Percentiles rank a stretch among this genome's conserved stretches.
phyloP scores from a whole-genome alignment of 92 coral and sea anemone genomes.

The Epizoanthus scotinus region DNA sequence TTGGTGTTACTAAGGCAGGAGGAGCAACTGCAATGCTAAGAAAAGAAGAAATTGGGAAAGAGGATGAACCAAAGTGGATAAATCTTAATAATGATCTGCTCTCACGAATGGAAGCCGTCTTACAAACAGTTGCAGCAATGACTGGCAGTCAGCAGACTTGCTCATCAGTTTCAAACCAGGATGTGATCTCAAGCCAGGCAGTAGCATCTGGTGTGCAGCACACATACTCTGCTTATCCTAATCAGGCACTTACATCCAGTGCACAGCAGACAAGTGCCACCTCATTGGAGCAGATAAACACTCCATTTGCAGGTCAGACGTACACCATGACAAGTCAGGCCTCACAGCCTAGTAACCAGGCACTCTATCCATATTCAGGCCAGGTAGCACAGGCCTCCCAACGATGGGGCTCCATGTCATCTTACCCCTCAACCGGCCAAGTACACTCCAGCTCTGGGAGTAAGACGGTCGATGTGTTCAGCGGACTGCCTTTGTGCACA shows the following conservation, averaged over 20 bases:
- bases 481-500: slow-evolving; percentile 48
- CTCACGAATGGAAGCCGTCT: slow-evolving; percentile 57
- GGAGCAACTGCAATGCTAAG: slow-evolving; percentile 57
- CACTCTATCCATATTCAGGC: background rate
- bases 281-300: too few species aligned
- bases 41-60: slow-evolving; percentile 71
- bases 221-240: background rate
- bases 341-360: too few species aligned
- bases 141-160: slow-evolving; percentile 25
- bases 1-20: slow-evolving; percentile 50
- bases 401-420: too few species aligned
- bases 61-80: slow-evolving; percentile 77
- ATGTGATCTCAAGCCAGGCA: background rate
- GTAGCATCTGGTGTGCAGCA: background rate
- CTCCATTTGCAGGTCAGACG: background rate
- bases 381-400: background rate
- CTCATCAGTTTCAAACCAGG: slow-evolving; percentile 35
- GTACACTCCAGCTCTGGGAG: background rate
- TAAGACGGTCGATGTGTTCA: slow-evolving; percentile 59
- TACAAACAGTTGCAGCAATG: slow-evolving; percentile 43
- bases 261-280: slow-evolving; percentile 1
- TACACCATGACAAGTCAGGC: too few species aligned
- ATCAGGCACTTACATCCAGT: background rate
- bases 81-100: slow-evolving; percentile 58
- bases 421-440: background rate